Conservation (phyloP, 2,888 invertebrate species). For the Prosapia bicincta region DNA sequence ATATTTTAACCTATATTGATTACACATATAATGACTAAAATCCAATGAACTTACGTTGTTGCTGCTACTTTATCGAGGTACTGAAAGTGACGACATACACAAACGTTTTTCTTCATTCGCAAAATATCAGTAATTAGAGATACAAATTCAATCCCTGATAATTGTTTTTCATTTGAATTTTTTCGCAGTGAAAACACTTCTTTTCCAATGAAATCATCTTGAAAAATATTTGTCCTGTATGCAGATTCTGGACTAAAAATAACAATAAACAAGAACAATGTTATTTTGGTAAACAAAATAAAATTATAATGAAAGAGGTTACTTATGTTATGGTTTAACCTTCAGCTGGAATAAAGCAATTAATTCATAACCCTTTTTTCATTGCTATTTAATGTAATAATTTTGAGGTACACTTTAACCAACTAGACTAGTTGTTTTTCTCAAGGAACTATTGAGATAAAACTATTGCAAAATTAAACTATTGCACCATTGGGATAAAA, state of each 20-base stretch:
- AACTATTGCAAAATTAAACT: too few species aligned
- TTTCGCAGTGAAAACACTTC: slow-evolving; percentile 55
- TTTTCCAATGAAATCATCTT: slow-evolving; percentile 13
- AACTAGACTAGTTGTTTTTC: too few species aligned
- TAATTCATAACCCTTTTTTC: too few species aligned
- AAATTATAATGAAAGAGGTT: too few species aligned
- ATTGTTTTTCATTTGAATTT: slow-evolving; percentile 46
- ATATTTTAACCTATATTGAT: too few species aligned
- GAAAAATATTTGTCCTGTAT: slow-evolving; percentile 17
- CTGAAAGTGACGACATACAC: slow-evolving; percentile 89
- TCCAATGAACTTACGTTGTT: slow-evolving; percentile 56
- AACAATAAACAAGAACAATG: background rate
- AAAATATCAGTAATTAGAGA: slow-evolving; percentile 83
- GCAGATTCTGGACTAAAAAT: slow-evolving; percentile 13
- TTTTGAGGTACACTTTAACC: too few species aligned
- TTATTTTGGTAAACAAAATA: slow-evolving; percentile 39
- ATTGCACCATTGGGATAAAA: too few species aligned
- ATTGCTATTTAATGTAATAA: too few species aligned
- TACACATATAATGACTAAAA: too few species aligned
- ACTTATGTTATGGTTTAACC: too few species aligned
- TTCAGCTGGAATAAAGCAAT: too few species aligned
- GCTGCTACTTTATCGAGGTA: slow-evolving; percentile 74
- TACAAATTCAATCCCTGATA: slow-evolving; percentile 64
- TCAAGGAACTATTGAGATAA: too few species aligned
- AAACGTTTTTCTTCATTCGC: slow-evolving; percentile 91